Evolutionary conservation across 1,140 invertebrate genomes (phyloP), one percentile per base, ranked within the genome.

Genomic region (Drosophila pachea): DNA sequence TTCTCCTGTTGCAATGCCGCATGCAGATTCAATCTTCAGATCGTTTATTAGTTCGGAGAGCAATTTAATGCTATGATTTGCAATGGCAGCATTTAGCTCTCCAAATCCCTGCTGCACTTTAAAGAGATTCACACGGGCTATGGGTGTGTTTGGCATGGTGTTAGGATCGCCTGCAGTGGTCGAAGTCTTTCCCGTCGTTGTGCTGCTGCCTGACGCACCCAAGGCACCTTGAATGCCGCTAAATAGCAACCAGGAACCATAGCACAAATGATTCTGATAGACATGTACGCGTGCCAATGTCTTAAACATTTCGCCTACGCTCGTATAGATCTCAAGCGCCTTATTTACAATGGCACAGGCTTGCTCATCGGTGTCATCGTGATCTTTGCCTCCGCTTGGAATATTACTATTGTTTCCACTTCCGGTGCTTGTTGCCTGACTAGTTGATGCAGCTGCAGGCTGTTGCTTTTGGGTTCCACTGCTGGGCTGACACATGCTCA

Each of bases 261-360:
- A 93, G 88, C 97, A 92, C 48, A 97, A 90, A 83, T 97, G 94
- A 90, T 98, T 98, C 91, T 98, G 96, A 66, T 95, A 93, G 67
- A 95, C 93, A 93, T 95, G 87, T 9, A 95, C 95, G 72, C 96
- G 91, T 0, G 96, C 96, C 6, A 96, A 97, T 52, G 93, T 93
- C 89, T 94, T 95, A 63, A 98, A 95, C 11, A 94, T 93, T 68
- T 92, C 93, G 4, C 95, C 94, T 38, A 97, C 94, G 65, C 93
- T 92, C 74, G 94, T 94, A 88, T 96, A 97, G 68, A 98, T 94
- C 89, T 95, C 95, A 43, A 97, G 88, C 84, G 93, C 93, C 72
- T 93, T 93, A 78, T 94, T 93, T 0, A 90, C 89, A 22, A 89
- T 86, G 32, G 63, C 68, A 7, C 87, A 78, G 6, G 88, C 87